Percentiles rank a stretch among this genome's conserved stretches.
Conservation (phyloP, 2,113 vertebrate genomes). For the Crocuta crocuta region DNA sequence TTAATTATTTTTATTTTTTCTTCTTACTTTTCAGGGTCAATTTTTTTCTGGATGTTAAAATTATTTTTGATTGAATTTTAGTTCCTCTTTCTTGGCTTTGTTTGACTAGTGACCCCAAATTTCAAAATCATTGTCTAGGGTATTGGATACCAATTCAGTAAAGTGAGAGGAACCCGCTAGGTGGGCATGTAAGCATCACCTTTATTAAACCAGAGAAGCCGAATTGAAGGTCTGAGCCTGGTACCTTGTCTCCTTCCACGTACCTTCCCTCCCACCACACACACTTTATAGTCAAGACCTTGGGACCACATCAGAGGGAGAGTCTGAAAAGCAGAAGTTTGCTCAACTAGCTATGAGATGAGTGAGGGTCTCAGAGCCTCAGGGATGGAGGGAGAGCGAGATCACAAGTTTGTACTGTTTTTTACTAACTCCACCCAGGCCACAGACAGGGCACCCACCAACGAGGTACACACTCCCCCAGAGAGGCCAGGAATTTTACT, state of each 20-base stretch:
- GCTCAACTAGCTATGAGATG: neutral
- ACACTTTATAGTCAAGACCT: neutral
- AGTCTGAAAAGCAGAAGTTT: neutral
- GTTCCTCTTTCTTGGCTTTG: neutral
- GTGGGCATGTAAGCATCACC: neutral
- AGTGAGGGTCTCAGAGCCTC: neutral
- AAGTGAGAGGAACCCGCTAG: neutral
- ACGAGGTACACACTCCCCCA: neutral
- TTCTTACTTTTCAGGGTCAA: neutral
- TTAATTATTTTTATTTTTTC: slow-evolving; percentile 17
- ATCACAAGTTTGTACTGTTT: neutral
- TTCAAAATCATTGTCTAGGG: neutral
- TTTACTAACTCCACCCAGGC: neutral
- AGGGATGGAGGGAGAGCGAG: neutral
- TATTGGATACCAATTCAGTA: neutral
- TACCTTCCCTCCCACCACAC: neutral
- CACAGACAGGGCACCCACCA: neutral
- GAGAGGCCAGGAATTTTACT: neutral
- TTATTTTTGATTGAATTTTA: slow-evolving; percentile 25
- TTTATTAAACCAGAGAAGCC: neutral
- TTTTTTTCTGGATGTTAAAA: neutral
- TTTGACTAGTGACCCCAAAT: neutral
- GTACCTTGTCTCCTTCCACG: neutral
- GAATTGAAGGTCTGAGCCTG: neutral
- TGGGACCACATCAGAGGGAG: neutral